A percentile compares a stretch with the other conserved stretches of the same genome.
Evolutionary conservation across 2,797 vertebrate species (phyloP).

Genomic region (Pyrrhura leucotis): DNA sequence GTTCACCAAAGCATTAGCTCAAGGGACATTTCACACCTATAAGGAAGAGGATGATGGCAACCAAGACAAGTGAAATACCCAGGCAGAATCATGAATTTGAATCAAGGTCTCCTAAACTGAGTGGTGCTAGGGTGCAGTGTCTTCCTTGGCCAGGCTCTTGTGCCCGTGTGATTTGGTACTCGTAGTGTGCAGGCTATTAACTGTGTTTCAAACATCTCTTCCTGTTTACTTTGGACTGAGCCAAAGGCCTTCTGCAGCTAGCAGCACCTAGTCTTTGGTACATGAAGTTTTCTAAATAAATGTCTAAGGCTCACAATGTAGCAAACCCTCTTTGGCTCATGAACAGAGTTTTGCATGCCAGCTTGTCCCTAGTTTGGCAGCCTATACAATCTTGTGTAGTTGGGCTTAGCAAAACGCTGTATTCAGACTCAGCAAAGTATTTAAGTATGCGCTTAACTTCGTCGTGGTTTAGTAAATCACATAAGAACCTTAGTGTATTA

Average conservation of each 20-base stretch:
- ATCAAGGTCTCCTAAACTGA: not conserved
- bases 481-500: not conserved
- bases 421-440: not conserved
- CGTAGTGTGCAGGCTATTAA: not conserved
- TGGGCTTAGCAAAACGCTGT: not conserved
- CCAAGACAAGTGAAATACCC: not conserved
- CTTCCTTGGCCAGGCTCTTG: not conserved
- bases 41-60: not conserved
- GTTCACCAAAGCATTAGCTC: not conserved
- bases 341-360: not conserved
- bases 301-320: not conserved
- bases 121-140: rapidly evolving
- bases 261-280: not conserved
- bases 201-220: not conserved
- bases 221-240: not conserved
- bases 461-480: not conserved
- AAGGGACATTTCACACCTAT: not conserved
- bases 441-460: not conserved
- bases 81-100: not conserved
- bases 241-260: not conserved
- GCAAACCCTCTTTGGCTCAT: not conserved
- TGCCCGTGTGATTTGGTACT: rapidly evolving
- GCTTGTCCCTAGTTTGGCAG: not conserved
- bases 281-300: not conserved
- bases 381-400: not conserved